These are phyloP conservation scores for Trachelus iudaicus DNA, from an alignment of 2,888 invertebrate species.

Conservation along the genomic window DNA sequence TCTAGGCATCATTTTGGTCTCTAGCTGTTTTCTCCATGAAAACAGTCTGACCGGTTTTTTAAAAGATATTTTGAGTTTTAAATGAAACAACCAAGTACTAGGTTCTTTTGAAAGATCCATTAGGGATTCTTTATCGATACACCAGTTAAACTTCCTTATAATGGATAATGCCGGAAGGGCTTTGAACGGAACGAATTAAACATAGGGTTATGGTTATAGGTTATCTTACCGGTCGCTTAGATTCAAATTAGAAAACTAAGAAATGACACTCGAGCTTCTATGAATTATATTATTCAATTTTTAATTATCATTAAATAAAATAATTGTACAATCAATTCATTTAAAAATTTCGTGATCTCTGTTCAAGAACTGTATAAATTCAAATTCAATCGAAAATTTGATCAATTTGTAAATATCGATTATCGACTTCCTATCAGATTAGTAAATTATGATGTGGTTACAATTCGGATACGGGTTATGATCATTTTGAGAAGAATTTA, in stretches of 20 bases:
- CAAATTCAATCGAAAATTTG: no score
- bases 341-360: no score
- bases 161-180: background rate
- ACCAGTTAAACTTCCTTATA: background rate
- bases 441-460: no score
- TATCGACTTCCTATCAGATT: no score
- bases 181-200: background rate
- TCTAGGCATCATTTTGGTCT: background rate
- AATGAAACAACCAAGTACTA: background rate
- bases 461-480: no score
- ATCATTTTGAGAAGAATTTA: no score
- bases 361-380: no score
- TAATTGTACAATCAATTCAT: background rate
- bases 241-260: background rate
- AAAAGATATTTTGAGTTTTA: background rate
- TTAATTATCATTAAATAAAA: background rate
- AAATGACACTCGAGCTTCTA: background rate
- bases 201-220: background rate
- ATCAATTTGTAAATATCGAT: no score
- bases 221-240: background rate
- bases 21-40: background rate
- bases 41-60: background rate
- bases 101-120: background rate
- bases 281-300: no score
- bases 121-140: background rate